Percentiles rank a stretch among this genome's conserved stretches.
These are phyloP conservation scores for Arnoldichthys spilopterus DNA, from an alignment of 2,797 vertebrate genomes.

Conservation along the genomic window DNA sequence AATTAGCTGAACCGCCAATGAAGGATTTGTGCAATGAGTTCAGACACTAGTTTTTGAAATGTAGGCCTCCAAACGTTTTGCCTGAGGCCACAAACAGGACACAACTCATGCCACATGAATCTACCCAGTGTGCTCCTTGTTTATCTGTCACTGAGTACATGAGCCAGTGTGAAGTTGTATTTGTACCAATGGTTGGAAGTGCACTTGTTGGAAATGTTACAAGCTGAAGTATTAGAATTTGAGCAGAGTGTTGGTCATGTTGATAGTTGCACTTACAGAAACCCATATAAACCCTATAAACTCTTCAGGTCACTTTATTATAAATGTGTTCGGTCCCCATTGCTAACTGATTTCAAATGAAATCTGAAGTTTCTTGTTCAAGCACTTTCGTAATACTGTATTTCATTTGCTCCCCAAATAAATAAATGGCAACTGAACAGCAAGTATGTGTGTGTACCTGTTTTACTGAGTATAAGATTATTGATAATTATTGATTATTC, in stretches of 20 bases:
- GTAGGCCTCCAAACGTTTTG: not conserved
- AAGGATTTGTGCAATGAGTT: constrained; percentile 2
- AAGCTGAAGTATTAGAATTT: not conserved
- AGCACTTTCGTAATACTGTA: constrained; percentile 12
- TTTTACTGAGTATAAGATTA: not conserved
- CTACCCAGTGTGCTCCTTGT: constrained; percentile 1
- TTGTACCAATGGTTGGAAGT: not conserved
- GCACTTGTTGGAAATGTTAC: not conserved
- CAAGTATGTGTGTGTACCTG: not conserved
- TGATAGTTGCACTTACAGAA: not conserved
- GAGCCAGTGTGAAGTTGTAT: not conserved
- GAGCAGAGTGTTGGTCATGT: not conserved
- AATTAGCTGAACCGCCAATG: not conserved
- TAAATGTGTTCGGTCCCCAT: not conserved
- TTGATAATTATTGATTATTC: too few relatives aligned
- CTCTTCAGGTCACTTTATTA: not conserved
- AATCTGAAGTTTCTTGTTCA: not conserved
- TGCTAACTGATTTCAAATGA: not conserved
- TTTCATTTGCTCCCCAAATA: constrained; percentile 6
- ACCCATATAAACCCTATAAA: not conserved
- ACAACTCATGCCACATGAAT: not conserved
- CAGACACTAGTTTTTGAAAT: too few relatives aligned
- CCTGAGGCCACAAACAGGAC: not conserved
- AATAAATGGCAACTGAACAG: constrained; percentile 1
- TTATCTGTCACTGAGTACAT: not conserved